Conservation (phyloP, 2,113 vertebrate genomes). For the Lophochroa leadbeateri region DNA sequence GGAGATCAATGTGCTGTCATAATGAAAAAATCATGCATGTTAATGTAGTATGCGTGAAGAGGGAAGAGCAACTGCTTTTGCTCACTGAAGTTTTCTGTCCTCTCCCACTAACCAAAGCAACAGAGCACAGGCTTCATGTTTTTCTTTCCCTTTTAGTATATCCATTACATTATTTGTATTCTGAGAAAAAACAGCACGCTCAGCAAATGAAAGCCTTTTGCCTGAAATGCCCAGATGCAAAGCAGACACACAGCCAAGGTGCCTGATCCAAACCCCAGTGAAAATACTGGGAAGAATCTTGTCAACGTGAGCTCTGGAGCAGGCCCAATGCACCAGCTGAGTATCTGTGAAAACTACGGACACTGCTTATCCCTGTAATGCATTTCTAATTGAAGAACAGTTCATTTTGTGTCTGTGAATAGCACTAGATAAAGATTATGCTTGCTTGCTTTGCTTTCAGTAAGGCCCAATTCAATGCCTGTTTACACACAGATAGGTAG, state of each 20-base stretch:
- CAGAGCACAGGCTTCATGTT: background rate
- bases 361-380: background rate
- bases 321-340: background rate
- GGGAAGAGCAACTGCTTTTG: background rate
- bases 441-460: background rate
- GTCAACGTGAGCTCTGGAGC: background rate
- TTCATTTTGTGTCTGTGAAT: background rate
- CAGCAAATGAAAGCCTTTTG: background rate
- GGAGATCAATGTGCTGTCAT: slow-evolving; percentile 89
- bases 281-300: background rate
- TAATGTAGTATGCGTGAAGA: background rate
- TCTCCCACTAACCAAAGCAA: background rate
- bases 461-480: background rate
- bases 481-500: background rate
- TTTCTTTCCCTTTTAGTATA: background rate
- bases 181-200: background rate
- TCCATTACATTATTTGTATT: background rate
- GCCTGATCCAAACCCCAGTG: background rate
- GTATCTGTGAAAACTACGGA: background rate
- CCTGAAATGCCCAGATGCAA: background rate
- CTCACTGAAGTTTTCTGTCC: background rate
- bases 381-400: background rate
- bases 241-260: background rate
- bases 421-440: background rate
- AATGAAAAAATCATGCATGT: background rate